These are phyloP conservation scores for Halictus quadricinctus DNA, from an alignment of 2,888 invertebrate genomes.

Conservation along the genomic window DNA sequence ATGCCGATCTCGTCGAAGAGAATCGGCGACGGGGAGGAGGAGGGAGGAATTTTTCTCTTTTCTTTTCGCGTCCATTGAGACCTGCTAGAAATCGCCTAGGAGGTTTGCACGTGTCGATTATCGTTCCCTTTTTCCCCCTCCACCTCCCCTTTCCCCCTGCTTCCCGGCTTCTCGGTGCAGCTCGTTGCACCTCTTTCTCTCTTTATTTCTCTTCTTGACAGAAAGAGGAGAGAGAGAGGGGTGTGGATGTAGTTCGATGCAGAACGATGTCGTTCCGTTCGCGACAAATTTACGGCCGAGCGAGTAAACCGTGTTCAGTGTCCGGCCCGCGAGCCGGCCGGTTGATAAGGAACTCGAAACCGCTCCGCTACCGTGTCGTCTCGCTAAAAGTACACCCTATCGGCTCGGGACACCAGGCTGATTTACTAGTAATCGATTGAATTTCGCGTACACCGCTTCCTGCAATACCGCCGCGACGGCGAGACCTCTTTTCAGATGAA, in stretches of 20 bases:
- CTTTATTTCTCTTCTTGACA: background rate
- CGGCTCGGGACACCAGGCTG: background rate
- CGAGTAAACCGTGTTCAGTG: constrained; percentile 12
- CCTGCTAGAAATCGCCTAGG: constrained; percentile 36
- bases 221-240: background rate
- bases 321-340: background rate
- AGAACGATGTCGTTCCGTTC: constrained; percentile 17
- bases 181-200: background rate
- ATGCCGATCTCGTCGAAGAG: constrained; percentile 33
- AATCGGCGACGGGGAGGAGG: constrained; percentile 22
- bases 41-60: constrained; percentile 13
- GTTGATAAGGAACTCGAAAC: constrained; percentile 28
- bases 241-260: background rate
- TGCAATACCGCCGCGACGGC: background rate
- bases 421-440: constrained; percentile 19
- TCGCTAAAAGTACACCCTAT: constrained; percentile 35
- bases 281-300: constrained; percentile 24
- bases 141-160: background rate
- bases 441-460: constrained; percentile 18
- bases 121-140: background rate
- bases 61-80: constrained; percentile 2
- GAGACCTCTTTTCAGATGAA: background rate
- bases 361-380: constrained; percentile 6
- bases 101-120: constrained; percentile 39
- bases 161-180: background rate